Evolutionary conservation across 2,888 invertebrate species (phyloP).

Genomic region (Phorcus lineatus): DNA sequence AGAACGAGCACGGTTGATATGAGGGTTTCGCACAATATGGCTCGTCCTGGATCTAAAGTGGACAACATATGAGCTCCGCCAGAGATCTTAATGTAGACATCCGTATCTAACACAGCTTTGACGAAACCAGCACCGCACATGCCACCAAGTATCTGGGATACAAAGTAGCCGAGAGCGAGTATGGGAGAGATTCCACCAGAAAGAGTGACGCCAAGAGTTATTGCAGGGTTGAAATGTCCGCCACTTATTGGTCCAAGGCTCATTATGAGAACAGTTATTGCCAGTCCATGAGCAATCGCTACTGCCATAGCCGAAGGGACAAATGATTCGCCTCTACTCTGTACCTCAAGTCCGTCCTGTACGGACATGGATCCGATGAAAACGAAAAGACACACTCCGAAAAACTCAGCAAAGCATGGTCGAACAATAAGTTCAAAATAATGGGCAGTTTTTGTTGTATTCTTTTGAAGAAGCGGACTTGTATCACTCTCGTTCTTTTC

Average conservation of each 20-base stretch:
- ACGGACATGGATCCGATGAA: constrained; percentile 59
- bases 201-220: constrained; percentile 72
- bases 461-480: no score
- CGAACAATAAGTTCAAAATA: constrained; percentile 42
- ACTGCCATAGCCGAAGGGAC: constrained; percentile 33
- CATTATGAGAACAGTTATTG: constrained; percentile 61
- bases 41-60: constrained; percentile 47
- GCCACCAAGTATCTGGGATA: constrained; percentile 74
- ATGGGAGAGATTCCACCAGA: constrained; percentile 62
- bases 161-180: constrained; percentile 68
- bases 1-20: constrained; percentile 68
- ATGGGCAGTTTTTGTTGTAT: background rate
- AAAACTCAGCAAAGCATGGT: constrained; percentile 63
- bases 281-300: constrained; percentile 64
- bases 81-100: constrained; percentile 14
- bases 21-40: constrained; percentile 59
- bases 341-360: constrained; percentile 28
- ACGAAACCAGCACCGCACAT: constrained; percentile 54
- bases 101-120: constrained; percentile 40
- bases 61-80: constrained; percentile 41
- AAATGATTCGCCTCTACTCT: background rate
- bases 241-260: constrained; percentile 65
- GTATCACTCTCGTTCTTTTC: no score
- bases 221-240: constrained; percentile 77
- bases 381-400: constrained; percentile 66